A percentile compares a stretch with the other conserved stretches of the same genome.
Conservation (phyloP, 2,113 vertebrate genomes). For the Porphyrio hochstetteri region DNA sequence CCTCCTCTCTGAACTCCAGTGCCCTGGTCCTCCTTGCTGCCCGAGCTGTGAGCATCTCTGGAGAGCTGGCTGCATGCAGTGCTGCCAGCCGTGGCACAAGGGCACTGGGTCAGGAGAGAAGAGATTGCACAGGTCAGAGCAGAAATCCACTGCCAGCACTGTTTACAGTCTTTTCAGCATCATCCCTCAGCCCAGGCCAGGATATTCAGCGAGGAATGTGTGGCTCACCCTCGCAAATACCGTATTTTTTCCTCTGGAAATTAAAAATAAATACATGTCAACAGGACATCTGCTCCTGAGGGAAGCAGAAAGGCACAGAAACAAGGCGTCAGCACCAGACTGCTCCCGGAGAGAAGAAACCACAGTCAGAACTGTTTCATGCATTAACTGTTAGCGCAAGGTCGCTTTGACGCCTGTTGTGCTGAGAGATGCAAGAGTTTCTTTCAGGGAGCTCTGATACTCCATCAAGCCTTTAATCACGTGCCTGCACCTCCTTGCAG, state of each 20-base stretch:
- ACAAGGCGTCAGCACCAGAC: not conserved
- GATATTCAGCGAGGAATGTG: rapidly evolving
- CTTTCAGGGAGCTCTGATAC: not conserved
- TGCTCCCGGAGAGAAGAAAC: not conserved
- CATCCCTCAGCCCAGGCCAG: rapidly evolving
- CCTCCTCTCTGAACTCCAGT: not conserved
- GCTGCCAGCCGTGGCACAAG: not conserved
- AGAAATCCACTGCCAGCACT: not conserved
- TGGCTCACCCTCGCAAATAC: not conserved
- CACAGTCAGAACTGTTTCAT: not conserved
- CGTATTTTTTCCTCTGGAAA: not conserved
- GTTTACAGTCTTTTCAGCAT: not conserved
- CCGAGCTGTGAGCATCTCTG: rapidly evolving
- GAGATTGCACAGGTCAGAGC: not conserved
- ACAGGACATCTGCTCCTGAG: not conserved
- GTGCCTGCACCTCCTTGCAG: not conserved
- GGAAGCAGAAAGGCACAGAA: not conserved
- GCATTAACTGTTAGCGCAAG: not conserved
- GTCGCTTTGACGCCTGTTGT: not conserved
- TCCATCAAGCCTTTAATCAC: not conserved
- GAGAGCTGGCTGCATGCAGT: not conserved
- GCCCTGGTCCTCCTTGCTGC: not conserved
- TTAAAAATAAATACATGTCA: not conserved
- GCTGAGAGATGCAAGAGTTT: not conserved
- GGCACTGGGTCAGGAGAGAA: not conserved